Base-by-base conservation (phyloP, 2,888 invertebrate genomes). In the Zygaena filipendulae region DNA sequence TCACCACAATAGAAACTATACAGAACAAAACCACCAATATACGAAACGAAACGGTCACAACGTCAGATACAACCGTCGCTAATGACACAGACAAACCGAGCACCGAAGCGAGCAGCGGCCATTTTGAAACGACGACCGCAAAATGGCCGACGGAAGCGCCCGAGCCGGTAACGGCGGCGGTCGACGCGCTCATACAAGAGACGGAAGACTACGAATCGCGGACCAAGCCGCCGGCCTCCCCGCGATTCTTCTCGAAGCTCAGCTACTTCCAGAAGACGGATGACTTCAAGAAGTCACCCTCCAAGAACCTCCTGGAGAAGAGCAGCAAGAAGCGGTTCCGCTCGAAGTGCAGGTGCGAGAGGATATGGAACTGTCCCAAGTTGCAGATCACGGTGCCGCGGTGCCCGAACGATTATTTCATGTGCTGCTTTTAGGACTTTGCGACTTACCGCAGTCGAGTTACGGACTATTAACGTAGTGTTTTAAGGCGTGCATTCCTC, bases 311-410 rank as follows among this genome's bases (percentile, higher is more conserved):
- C n/a, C 39, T 79, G 5, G 57, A 63, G 2, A 48, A 45, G 8
- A 26, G 45, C 0, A 51, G 56, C 0, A 64, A 55, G 23, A 58
- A 72, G 32, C 53, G 43, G 25, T 81, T 67, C 32, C 48, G 52
- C 22, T 77, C 77, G 0, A 50, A 52, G n/a, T 81, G 81, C 33
- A 45, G 74, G 1, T 81, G 81, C 31, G 74, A 68, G 30, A 75
- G 61, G 36, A 79, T 81, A 11, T 72, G 68, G 59, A 80, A 81
- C 37, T 81, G 81, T 41, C 69, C 70, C 0, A 80, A 75, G 30
- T 35, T 81, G 9, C 81, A 81, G 41, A 72, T 81, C 3, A 59
- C 66, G 2, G 71, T 80, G 10, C 69, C 72, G 2, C 45, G 81
- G 20, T 81, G 81, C 43, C 81, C 81, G 0, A 50, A 69, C 6